phyloP scores from a whole-genome alignment of 2,888 invertebrate genomes.

The Apamea monoglypha region DNA sequence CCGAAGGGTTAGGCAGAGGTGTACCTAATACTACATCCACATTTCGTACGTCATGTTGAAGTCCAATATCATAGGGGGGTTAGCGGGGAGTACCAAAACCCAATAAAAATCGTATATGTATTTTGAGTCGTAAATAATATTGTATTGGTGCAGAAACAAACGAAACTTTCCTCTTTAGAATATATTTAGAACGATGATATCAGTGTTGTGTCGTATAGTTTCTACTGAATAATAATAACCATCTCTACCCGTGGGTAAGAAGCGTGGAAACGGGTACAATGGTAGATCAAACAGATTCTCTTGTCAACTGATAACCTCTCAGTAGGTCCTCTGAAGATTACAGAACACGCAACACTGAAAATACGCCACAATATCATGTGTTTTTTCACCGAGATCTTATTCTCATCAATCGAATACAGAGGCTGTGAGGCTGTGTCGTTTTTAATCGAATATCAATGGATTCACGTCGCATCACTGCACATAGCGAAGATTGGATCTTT shows the following conservation, averaged over 20 bases:
- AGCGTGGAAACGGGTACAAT: conserved; percentile 30
- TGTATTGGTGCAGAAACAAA: conserved; percentile 35
- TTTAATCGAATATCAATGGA: background rate
- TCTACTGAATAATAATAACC: conserved; percentile 52
- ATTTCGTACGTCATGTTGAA: background rate
- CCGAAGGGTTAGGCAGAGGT: background rate
- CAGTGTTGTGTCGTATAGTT: conserved; percentile 37
- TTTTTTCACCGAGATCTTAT: background rate
- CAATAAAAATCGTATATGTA: background rate
- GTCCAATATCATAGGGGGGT: too few relatives aligned
- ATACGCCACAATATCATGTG: background rate
- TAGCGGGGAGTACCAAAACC: background rate
- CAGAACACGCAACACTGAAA: background rate
- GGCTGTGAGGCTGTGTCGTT: background rate
- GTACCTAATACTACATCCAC: background rate
- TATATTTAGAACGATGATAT: conserved; percentile 58
- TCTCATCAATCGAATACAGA: background rate
- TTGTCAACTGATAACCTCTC: conserved; percentile 18
- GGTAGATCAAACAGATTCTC: conserved; percentile 11
- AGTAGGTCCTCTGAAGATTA: background rate
- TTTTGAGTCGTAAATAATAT: conserved; percentile 22
- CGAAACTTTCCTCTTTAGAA: conserved; percentile 42
- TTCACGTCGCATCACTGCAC: background rate
- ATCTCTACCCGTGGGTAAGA: conserved; percentile 26
- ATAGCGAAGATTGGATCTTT: background rate